Conservation (phyloP, 2,888 invertebrate genomes). For the Tetheella fluctuosa region DNA sequence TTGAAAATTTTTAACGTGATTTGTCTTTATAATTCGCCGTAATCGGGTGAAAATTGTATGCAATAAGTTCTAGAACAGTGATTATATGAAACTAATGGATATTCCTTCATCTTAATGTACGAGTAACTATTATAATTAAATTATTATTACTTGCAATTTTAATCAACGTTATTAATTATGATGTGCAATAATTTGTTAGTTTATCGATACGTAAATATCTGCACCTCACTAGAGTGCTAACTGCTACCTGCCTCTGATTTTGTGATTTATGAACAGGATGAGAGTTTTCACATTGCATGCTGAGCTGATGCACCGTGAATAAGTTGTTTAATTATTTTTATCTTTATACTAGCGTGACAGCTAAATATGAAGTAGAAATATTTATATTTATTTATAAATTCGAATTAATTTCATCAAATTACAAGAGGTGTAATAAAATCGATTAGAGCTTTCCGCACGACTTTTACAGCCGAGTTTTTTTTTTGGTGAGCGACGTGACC, state of each 20-base stretch:
- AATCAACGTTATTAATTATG: not conserved
- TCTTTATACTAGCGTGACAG: conserved; percentile 19
- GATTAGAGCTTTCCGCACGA: conserved; percentile 74
- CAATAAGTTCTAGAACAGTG: too few species aligned
- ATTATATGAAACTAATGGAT: too few species aligned
- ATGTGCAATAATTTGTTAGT: not conserved
- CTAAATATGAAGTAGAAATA: conserved; percentile 17
- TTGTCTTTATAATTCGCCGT: too few species aligned
- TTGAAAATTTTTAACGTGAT: not conserved
- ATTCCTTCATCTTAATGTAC: too few species aligned
- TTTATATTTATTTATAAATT: conserved; percentile 20
- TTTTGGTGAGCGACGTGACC: conserved; percentile 72
- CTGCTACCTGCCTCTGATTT: conserved; percentile 46
- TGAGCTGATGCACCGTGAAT: conserved; percentile 54
- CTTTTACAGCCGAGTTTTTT: conserved; percentile 59
- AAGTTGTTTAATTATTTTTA: conserved; percentile 48
- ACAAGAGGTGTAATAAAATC: conserved; percentile 33
- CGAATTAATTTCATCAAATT: conserved; percentile 20
- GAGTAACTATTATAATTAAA: too few species aligned
- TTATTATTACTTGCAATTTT: too few species aligned
- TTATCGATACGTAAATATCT: conserved; percentile 28
- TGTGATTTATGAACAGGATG: conserved; percentile 53
- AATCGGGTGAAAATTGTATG: too few species aligned
- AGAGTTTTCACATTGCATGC: conserved; percentile 57
- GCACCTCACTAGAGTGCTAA: conserved; percentile 48